These are phyloP conservation scores for Hipparchia semele DNA, from an alignment of 2,888 invertebrate species.

Conservation along the genomic window DNA sequence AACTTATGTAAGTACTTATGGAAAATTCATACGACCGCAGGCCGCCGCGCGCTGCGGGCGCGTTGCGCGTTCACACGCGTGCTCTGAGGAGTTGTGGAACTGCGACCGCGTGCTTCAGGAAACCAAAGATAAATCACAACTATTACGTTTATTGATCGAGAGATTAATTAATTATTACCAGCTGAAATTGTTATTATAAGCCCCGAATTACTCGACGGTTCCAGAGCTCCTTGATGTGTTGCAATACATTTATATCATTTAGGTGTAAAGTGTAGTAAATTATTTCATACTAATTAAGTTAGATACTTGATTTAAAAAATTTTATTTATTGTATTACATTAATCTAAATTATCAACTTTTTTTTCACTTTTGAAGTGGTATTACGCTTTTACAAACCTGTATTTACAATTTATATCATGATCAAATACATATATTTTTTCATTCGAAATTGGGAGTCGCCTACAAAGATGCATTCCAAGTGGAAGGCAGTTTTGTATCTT, in stretches of 20 bases:
- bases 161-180: slow-evolving; percentile 59
- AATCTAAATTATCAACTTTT: slow-evolving; percentile 73
- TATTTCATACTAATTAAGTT: slow-evolving; percentile 78
- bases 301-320: slow-evolving; percentile 75
- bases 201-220: slow-evolving; percentile 73
- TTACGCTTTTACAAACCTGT: slow-evolving; percentile 80
- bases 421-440: slow-evolving; percentile 72
- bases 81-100: slow-evolving; percentile 78
- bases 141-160: slow-evolving; percentile 70
- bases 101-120: slow-evolving; percentile 62
- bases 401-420: slow-evolving; percentile 79
- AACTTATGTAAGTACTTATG: slow-evolving; percentile 81
- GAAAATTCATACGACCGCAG: slow-evolving; percentile 63
- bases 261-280: slow-evolving; percentile 81
- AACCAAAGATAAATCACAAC: slow-evolving; percentile 81
- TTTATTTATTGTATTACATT: slow-evolving; percentile 77
- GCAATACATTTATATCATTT: slow-evolving; percentile 80
- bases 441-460: slow-evolving; percentile 66
- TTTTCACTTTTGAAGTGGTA: slow-evolving; percentile 78
- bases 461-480: slow-evolving; percentile 73
- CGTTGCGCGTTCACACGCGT: slow-evolving; percentile 43
- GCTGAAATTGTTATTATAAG: slow-evolving; percentile 61
- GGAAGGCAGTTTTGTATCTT: slow-evolving; percentile 68
- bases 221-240: slow-evolving; percentile 80
- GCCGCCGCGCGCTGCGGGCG: slow-evolving; percentile 35